Conservation (phyloP, 1,140 invertebrate species). For the Eufriesea mexicana region DNA sequence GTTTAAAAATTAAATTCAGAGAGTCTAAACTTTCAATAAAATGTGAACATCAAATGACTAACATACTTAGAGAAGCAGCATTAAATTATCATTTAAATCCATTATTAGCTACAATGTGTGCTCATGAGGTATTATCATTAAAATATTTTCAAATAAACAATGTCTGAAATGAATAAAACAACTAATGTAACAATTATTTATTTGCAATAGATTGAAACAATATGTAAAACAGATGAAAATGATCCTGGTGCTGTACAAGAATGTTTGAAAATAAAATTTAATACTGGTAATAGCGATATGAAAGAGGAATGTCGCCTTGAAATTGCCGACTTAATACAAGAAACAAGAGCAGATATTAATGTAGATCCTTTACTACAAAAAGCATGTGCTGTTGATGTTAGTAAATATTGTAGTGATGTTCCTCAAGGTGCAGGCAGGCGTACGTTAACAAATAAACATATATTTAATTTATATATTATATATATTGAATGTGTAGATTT, state of each 20-base stretch:
- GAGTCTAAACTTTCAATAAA: conserved; percentile 87
- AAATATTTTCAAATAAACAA: conserved; percentile 1
- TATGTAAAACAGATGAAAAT: conserved; percentile 80
- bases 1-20: conserved; percentile 90
- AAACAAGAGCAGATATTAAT: conserved; percentile 91
- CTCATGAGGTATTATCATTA: conserved; percentile 80
- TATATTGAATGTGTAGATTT: background rate
- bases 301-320: conserved; percentile 89
- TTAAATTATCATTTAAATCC: conserved; percentile 94
- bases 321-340: conserved; percentile 91
- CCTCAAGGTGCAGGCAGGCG: conserved; percentile 93
- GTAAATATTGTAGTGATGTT: conserved; percentile 92
- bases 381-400: conserved; percentile 90
- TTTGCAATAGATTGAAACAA: conserved; percentile 71
- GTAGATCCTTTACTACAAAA: conserved; percentile 91
- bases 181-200: background rate
- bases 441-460: conserved; percentile 80
- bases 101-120: conserved; percentile 89
- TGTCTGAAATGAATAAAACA: background rate
- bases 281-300: conserved; percentile 87
- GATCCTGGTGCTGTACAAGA: conserved; percentile 88
- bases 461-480: conserved; percentile 24
- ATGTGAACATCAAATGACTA: conserved; percentile 92
- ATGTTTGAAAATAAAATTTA: conserved; percentile 91
- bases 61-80: conserved; percentile 92